phyloP scores from a whole-genome alignment of 1,140 invertebrate species.

The Neodiprion virginianus region DNA sequence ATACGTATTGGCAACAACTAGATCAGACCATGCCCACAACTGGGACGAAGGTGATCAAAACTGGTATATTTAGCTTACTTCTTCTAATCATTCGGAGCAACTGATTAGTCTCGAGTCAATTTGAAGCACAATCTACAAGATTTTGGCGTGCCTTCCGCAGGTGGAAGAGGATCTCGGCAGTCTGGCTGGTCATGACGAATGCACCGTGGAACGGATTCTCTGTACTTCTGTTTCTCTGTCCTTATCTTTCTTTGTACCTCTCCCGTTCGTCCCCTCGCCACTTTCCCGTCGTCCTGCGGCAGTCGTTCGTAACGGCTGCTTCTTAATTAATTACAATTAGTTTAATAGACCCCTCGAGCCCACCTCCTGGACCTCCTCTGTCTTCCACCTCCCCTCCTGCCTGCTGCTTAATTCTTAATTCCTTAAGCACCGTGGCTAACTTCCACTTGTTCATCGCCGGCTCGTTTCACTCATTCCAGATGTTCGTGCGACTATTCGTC shows the following conservation, averaged over 20 bases:
- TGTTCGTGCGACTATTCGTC: slow-evolving; percentile 96
- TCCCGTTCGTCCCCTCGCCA: background rate
- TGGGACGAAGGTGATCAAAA: no score
- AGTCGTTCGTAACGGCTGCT: slow-evolving; percentile 26
- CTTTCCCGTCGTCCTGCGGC: background rate
- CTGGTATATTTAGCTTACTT: no score
- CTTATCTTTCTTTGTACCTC: slow-evolving; percentile 27
- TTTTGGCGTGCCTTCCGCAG: no score
- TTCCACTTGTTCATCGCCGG: slow-evolving; percentile 8
- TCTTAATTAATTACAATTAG: slow-evolving; percentile 61
- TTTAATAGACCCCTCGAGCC: slow-evolving; percentile 48
- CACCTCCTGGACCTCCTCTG: slow-evolving; percentile 30
- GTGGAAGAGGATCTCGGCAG: no score
- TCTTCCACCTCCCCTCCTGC: slow-evolving; percentile 17
- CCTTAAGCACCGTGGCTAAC: slow-evolving; percentile 29
- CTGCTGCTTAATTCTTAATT: slow-evolving; percentile 51
- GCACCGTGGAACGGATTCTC: background rate
- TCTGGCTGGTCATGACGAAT: background rate
- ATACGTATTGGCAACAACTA: no score
- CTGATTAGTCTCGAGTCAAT: no score
- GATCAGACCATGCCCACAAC: no score
- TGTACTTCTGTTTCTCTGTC: background rate
- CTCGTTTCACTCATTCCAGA: slow-evolving; percentile 66
- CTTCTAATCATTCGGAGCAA: no score
- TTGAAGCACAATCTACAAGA: no score